Conservation (phyloP, 2,888 invertebrate genomes). For the Microchrysa polita region DNA sequence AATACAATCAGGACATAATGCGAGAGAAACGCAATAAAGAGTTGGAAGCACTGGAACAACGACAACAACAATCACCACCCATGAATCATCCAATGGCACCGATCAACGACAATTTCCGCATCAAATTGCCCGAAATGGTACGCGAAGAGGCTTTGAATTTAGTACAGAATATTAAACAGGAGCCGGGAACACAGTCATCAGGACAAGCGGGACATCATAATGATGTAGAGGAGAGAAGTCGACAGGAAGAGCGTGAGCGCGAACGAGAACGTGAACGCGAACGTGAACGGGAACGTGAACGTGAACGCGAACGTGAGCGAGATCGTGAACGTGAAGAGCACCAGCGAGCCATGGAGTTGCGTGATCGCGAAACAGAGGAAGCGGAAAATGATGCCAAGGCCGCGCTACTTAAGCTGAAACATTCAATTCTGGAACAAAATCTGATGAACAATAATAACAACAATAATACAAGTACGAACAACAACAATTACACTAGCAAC, state of each 20-base stretch:
- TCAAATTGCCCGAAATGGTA: constrained; percentile 49
- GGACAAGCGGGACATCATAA: constrained; percentile 11
- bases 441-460: constrained; percentile 52
- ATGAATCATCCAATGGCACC: constrained; percentile 35
- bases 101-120: constrained; percentile 48
- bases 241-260: constrained; percentile 19
- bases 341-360: constrained; percentile 25
- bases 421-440: constrained; percentile 56
- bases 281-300: too few species aligned
- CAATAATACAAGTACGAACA: constrained; percentile 54
- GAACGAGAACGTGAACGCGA: constrained; percentile 15
- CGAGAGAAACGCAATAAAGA: constrained; percentile 61
- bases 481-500: constrained; percentile 57
- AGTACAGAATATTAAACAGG: constrained; percentile 56
- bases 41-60: constrained; percentile 47
- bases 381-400: constrained; percentile 53
- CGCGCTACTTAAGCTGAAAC: constrained; percentile 51
- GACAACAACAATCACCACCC: constrained; percentile 41
- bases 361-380: constrained; percentile 50
- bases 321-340: constrained; percentile 35
- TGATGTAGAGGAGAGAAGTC: constrained; percentile 8
- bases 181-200: constrained; percentile 39
- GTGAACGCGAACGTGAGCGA: background rate
- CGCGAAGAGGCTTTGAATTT: constrained; percentile 62
- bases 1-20: constrained; percentile 60